Evolutionary conservation across 2,888 invertebrate genomes (phyloP), one percentile per base, ranked within the genome.

Genomic region (Lepetodrilus schrolli): DNA sequence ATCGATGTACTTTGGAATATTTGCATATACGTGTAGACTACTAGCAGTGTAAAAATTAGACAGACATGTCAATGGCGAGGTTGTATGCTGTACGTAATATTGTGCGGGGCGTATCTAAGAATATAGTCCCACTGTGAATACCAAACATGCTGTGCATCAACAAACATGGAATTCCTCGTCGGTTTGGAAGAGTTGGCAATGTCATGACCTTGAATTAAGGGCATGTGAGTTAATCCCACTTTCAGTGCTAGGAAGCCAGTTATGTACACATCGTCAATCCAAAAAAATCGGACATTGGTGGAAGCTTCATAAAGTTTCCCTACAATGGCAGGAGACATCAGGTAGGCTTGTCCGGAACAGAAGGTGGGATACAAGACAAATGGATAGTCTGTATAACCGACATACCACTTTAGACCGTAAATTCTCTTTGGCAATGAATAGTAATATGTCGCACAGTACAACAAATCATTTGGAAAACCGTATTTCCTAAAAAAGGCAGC

Each of bases 401-500:
- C 81, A 37, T 74, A 84, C 86, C 85, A 86, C 66, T 86, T 86
- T 26, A 82, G 81, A 2, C 58, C 49, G 7, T 21, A 50, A 13
- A 50, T 70, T 17, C 84, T 71, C 5, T 77, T 66, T 4, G 84
- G 84, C 1, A 78, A 75, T 38, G 80, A 77, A 36, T 80, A 80
- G 10, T 26, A 73, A 21, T 72, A 81, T 3, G 79, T 74, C 5
- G 82, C 81, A 70, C 86, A 86, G 66, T 84, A 84, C 0, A 85
- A 51, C 48, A 82, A 80, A 51, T 81, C 74, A 34, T 78, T 51
- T 21, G 74, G 7, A 23, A 72, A 49, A 21, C 77, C 78, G 49
- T 79, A 76, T 1, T 76, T 78, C 1, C 34, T 23, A 2, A 86
- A 74, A 70, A 81, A 84, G 5, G 77, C 72, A 36, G 94, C 90